Conservation (phyloP, 2,113 vertebrate genomes). For the Indicator maculatus region DNA sequence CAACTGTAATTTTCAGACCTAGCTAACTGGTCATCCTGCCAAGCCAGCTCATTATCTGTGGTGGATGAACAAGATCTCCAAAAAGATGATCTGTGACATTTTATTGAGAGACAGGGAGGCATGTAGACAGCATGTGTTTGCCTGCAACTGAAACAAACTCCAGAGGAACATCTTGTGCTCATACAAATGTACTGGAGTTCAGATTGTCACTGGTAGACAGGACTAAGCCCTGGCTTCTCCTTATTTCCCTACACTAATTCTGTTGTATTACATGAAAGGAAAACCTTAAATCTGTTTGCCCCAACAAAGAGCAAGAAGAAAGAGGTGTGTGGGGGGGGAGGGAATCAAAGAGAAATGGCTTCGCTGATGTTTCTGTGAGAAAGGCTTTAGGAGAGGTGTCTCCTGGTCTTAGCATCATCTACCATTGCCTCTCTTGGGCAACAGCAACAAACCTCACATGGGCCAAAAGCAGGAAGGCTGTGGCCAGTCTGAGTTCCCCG, state of each 20-base stretch:
- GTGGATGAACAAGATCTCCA: background rate
- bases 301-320: background rate
- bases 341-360: background rate
- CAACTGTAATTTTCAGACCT: background rate
- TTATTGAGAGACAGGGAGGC: background rate
- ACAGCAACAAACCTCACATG: accelerated
- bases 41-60: background rate
- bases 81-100: background rate
- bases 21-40: background rate
- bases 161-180: background rate
- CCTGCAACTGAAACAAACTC: background rate
- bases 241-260: background rate
- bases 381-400: background rate
- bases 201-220: background rate
- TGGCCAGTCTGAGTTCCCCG: background rate
- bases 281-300: background rate
- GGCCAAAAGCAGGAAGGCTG: background rate
- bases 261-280: background rate
- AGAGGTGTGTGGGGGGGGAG: background rate
- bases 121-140: background rate
- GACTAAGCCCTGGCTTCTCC: background rate
- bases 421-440: background rate
- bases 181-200: background rate
- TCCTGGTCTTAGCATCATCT: background rate
- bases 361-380: background rate